A percentile compares a stretch with the other conserved stretches of the same genome.
These are phyloP conservation scores for Semibalanus balanoides DNA, from an alignment of 1,140 invertebrate species.

Conservation along the genomic window DNA sequence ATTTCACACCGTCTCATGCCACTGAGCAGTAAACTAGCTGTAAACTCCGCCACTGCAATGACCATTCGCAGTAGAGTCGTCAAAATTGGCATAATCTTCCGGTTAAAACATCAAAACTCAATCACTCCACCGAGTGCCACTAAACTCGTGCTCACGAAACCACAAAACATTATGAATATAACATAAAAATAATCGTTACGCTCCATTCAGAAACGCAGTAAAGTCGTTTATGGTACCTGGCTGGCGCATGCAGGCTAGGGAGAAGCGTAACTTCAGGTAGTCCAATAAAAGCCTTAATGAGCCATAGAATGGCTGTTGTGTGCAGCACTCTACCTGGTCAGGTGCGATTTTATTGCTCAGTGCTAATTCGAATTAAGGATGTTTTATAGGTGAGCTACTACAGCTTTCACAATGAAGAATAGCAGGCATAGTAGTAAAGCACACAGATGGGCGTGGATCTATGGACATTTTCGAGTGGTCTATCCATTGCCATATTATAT, in stretches of 20 bases:
- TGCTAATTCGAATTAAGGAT: not conserved
- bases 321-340: not conserved
- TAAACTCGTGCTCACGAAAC: not conserved
- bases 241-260: not conserved
- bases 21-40: not conserved
- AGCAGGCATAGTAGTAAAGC: too few relatives aligned
- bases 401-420: not conserved
- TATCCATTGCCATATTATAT: too few relatives aligned
- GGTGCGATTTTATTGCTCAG: not conserved
- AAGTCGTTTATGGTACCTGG: not conserved
- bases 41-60: not conserved
- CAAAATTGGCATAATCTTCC: not conserved
- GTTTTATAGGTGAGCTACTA: not conserved
- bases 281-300: not conserved
- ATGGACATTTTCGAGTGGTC: too few relatives aligned
- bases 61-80: not conserved
- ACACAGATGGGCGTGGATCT: too few relatives aligned
- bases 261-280: not conserved
- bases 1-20: not conserved
- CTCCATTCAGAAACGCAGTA: not conserved
- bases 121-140: not conserved
- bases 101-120: not conserved
- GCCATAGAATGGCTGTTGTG: not conserved
- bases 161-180: constrained; percentile 3
- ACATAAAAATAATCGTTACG: constrained; percentile 1